Conservation (phyloP, 2,113 vertebrate genomes). For the Rhinoderma darwinii region DNA sequence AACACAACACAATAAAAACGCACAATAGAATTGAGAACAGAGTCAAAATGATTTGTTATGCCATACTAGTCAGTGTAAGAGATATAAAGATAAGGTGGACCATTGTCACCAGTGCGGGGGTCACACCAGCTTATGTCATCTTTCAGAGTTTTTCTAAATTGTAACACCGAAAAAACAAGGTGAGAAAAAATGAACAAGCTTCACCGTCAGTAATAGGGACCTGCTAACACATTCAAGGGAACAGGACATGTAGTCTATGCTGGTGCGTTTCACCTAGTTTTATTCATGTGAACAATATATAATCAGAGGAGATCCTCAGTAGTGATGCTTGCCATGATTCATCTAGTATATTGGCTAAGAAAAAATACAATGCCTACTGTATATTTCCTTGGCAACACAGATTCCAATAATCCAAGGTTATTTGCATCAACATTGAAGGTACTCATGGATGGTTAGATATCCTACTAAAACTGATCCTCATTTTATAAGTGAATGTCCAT, state of each 20-base stretch:
- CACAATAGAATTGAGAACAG: not conserved
- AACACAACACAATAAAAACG: not conserved
- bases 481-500: too few relatives aligned
- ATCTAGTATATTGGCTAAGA: not conserved
- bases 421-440: too few relatives aligned
- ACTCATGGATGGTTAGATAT: too few relatives aligned
- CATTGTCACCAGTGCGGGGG: not conserved
- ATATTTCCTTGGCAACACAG: not conserved
- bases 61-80: not conserved
- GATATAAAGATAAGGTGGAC: not conserved
- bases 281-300: not conserved
- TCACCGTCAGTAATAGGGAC: not conserved
- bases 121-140: not conserved
- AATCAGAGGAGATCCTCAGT: not conserved
- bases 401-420: not conserved
- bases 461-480: too few relatives aligned
- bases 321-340: not conserved
- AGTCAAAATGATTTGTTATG: not conserved
- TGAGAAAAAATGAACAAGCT: not conserved
- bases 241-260: not conserved
- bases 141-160: not conserved
- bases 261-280: not conserved
- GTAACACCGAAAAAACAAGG: not conserved
- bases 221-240: not conserved
- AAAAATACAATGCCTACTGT: not conserved